These are phyloP conservation scores for Alectura lathami DNA, from an alignment of 2,113 vertebrate species.

Conservation along the genomic window DNA sequence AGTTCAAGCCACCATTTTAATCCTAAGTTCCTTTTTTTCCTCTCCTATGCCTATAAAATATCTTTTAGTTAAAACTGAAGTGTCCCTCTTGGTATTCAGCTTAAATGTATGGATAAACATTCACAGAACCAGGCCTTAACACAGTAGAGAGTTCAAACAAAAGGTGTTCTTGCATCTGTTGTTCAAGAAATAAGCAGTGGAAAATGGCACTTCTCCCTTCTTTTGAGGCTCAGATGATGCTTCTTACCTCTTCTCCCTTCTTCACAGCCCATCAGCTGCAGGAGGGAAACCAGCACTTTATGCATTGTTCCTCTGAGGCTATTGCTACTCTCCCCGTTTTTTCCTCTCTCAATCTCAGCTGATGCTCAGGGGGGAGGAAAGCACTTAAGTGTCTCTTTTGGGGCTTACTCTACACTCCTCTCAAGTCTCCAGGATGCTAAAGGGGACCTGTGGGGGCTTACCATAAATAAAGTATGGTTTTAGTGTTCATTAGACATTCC, in stretches of 20 bases:
- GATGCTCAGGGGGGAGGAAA: conserved; percentile 69
- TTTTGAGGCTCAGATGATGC: not conserved
- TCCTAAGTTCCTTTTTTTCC: not conserved
- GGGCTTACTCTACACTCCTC: conserved; percentile 34
- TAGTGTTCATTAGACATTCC: conserved; percentile 40
- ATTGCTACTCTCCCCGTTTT: conserved; percentile 18
- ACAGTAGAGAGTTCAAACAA: not conserved
- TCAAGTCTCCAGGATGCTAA: not conserved
- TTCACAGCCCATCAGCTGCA: not conserved
- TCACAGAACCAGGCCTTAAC: not conserved
- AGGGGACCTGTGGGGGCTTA: conserved; percentile 45
- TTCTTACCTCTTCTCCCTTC: not conserved
- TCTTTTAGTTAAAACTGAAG: not conserved
- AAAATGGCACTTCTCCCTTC: not conserved
- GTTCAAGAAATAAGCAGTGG: not conserved
- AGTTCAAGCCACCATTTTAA: not conserved
- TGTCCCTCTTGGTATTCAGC: not conserved
- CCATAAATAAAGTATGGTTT: conserved; percentile 36
- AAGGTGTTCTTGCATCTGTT: accelerated
- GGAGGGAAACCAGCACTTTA: conserved; percentile 22
- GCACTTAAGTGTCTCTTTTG: conserved; percentile 75
- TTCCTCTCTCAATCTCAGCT: conserved; percentile 27
- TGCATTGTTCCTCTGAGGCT: conserved; percentile 49
- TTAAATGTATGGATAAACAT: not conserved
- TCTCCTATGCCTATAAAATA: not conserved